A percentile compares a stretch with the other conserved stretches of the same genome.
Evolutionary conservation across 2,888 invertebrate species (phyloP).

Genomic region (Rhimphoctona megacephalus): DNA sequence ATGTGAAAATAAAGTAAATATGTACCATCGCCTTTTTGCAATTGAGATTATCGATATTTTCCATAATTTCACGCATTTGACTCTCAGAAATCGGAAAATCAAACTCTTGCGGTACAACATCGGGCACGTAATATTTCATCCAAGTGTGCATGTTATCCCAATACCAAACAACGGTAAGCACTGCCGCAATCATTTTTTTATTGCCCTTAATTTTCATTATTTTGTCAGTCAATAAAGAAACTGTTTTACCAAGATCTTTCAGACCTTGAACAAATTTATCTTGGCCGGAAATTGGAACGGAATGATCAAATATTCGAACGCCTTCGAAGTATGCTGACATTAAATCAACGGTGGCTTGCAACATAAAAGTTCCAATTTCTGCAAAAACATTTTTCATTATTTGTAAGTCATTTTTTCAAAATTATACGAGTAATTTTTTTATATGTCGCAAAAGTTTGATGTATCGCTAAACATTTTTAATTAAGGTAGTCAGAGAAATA

Average conservation of each 20-base stretch:
- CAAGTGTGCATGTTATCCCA: conserved; percentile 77
- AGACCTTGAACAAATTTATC: conserved; percentile 76
- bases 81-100: conserved; percentile 72
- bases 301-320: conserved; percentile 77
- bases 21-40: conserved; percentile 77
- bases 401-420: neutral
- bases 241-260: conserved; percentile 73
- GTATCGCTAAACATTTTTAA: neutral
- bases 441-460: neutral
- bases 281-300: conserved; percentile 70
- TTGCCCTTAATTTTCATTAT: conserved; percentile 70
- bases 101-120: conserved; percentile 63
- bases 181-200: conserved; percentile 67
- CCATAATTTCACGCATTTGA: conserved; percentile 74
- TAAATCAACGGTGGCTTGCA: conserved; percentile 71
- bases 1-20: conserved; percentile 14
- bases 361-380: conserved; percentile 56
- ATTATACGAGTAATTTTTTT: neutral
- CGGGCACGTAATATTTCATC: conserved; percentile 75
- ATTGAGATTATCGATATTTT: conserved; percentile 67
- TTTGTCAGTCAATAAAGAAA: conserved; percentile 73
- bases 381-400: conserved; percentile 8
- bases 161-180: conserved; percentile 73
- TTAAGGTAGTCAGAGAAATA: neutral
- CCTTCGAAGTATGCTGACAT: conserved; percentile 75